phyloP scores from a whole-genome alignment of 2,888 invertebrate genomes.

The Leptinotarsa tumamoca region DNA sequence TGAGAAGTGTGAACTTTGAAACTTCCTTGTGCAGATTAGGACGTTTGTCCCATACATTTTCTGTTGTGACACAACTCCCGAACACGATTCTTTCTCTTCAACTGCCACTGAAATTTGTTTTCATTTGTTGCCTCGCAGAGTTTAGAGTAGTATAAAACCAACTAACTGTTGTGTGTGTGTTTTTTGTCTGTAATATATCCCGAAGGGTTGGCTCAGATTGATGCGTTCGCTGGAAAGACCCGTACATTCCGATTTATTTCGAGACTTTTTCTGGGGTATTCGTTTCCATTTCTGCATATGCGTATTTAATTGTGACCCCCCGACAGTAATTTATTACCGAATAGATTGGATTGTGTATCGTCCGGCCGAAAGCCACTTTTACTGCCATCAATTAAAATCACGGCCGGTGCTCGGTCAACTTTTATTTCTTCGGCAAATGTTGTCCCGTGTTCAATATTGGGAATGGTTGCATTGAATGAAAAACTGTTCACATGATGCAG shows the following conservation, averaged over 20 bases:
- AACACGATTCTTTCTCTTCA: not conserved
- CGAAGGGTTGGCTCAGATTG: conserved; percentile 54
- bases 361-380: conserved; percentile 63
- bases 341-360: conserved; percentile 62
- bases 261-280: conserved; percentile 57
- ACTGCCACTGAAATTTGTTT: conserved; percentile 17
- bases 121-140: conserved; percentile 7
- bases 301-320: conserved; percentile 64
- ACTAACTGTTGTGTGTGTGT: conserved; percentile 39
- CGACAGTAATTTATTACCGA: conserved; percentile 62
- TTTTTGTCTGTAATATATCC: conserved; percentile 49
- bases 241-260: conserved; percentile 57
- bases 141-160: conserved; percentile 37
- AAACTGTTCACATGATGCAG: too few species aligned
- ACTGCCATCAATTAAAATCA: conserved; percentile 65
- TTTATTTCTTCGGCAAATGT: conserved; percentile 54
- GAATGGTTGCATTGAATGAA: conserved; percentile 39
- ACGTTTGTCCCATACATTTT: too few species aligned
- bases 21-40: too few species aligned
- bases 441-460: not conserved
- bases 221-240: conserved; percentile 55
- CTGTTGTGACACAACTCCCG: too few species aligned
- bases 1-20: too few species aligned
- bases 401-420: conserved; percentile 58
- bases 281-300: conserved; percentile 61